Evolutionary conservation across 2,113 vertebrate genomes (phyloP), one percentile per base, ranked within the genome.

Genomic region (Maccullochella peelii): DNA sequence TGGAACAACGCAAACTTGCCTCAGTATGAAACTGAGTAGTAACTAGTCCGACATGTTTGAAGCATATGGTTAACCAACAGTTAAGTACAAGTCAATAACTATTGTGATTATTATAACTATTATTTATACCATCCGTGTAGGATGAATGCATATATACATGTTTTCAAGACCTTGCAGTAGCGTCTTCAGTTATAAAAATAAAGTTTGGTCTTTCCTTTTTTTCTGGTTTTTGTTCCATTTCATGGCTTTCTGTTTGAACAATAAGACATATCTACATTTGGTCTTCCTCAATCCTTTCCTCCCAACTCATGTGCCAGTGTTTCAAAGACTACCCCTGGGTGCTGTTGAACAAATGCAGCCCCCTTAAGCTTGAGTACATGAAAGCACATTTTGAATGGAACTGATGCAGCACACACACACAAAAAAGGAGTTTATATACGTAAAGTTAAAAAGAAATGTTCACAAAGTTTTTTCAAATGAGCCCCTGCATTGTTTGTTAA

Each of bases 231-330:
- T 85, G 65, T 84, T 86, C 88, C 83, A 82, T 84, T 86, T 86
- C 86, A 92, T 91, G 92, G 91, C 92, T 91, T 93, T 89, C 89
- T 42, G 72, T 79, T 83, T 70, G 55, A 88, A 86, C 72, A 61
- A 84, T 92, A 90, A 91, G 85, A 91, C 89, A 67, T 79, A 80
- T 89, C 69, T 89, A 91, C 90, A 92, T 93, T 91, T 93, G 90
- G 92, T 92, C 91, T 82, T 77, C 74, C 80, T 84, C 55, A 0
- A 2, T 63, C 66, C 6, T 50, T 44, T 52, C 54, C 55, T 67
- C 42, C 16, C 1, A 5, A 9, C 57, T 63, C 73, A 18, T 47
- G 61, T 84, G 82, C 87, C 90, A 92, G 91, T 89, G 89, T 88
- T 85, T 87, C 75, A 63, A 55, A 88, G 87, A 92, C 91, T 93